phyloP scores from a whole-genome alignment of 2,113 vertebrate species.

The Copsychus sechellarum region DNA sequence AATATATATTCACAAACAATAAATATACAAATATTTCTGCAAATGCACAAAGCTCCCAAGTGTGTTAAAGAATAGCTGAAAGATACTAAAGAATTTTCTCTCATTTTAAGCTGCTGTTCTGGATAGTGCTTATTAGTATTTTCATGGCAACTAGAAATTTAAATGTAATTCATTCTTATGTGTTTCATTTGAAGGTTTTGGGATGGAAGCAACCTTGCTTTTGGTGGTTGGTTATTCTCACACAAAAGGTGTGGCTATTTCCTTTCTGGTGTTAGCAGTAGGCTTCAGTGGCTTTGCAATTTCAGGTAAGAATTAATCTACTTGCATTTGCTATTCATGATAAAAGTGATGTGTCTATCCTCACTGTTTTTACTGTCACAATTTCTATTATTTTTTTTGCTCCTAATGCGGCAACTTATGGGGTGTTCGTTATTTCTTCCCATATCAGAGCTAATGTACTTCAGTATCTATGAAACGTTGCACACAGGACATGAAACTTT shows the following conservation, averaged over 20 bases:
- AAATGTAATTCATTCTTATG: background rate
- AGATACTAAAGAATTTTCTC: background rate
- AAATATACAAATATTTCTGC: background rate
- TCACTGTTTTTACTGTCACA: background rate
- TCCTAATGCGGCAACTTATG: background rate
- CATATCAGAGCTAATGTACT: background rate
- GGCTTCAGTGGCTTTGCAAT: constrained; percentile 99
- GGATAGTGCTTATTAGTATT: background rate
- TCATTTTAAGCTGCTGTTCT: background rate
- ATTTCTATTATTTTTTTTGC: background rate
- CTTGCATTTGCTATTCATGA: background rate
- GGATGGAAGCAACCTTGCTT: constrained; percentile 96
- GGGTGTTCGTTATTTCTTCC: background rate
- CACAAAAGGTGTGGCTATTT: constrained; percentile 91
- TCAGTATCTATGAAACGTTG: background rate
- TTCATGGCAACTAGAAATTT: background rate
- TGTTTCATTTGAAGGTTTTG: constrained; percentile 84
- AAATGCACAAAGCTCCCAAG: background rate
- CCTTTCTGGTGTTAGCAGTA: constrained; percentile 94
- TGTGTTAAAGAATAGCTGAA: background rate
- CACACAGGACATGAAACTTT: background rate
- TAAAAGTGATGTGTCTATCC: background rate
- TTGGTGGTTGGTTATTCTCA: constrained; percentile 96
- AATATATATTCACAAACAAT: background rate
- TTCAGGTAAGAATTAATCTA: constrained; percentile 82